Base-by-base conservation (phyloP, 2,888 invertebrate species). In the Drosophila borborema region DNA sequence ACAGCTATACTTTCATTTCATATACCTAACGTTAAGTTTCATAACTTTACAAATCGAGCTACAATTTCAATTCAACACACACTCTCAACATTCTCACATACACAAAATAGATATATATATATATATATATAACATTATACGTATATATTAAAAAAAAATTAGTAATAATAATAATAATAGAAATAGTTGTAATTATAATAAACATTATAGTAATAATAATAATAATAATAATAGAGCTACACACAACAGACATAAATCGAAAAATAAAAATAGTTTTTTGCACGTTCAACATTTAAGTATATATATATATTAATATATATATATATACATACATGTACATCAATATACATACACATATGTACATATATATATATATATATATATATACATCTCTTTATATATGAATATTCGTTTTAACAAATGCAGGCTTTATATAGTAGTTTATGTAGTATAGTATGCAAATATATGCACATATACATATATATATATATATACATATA, bases 381-480 rank as follows among this genome's bases (percentile, higher is more conserved):
- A 9, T 46, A 14, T 46, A 61, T 28, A 31, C 43, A 70, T 61
- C 31, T 61, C 38, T 61, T 48, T 43, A 61, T 36, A 41, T 43
- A 77, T 76, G 70, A 79, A 77, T 76, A 74, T 77, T 80, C 75
- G 77, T 77, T 81, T 80, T 65, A 80, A 81, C 80, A 80, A 80
- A 80, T 80, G 80, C 80, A 77, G 81, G 78, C 81, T 81, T 63
- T 61, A 63, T 77, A 63, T 66, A 61, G 49, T 60, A 64, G 56
- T 38, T 51, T 64, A 49, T 65, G 51, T 79, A 38, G 23, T 72
- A 58, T 64, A 63, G 49, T 67, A 56, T 56, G 45, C 53, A 41
- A 36, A 60, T 41, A 18, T 9, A 18, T 20, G 54, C 36, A 18
- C 12, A 20, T 18, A 53, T 20, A 34, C n/a, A n/a, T 38, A 41